Conservation (phyloP, 1,140 invertebrate species). For the Hyposmocoma kahamanoa region DNA sequence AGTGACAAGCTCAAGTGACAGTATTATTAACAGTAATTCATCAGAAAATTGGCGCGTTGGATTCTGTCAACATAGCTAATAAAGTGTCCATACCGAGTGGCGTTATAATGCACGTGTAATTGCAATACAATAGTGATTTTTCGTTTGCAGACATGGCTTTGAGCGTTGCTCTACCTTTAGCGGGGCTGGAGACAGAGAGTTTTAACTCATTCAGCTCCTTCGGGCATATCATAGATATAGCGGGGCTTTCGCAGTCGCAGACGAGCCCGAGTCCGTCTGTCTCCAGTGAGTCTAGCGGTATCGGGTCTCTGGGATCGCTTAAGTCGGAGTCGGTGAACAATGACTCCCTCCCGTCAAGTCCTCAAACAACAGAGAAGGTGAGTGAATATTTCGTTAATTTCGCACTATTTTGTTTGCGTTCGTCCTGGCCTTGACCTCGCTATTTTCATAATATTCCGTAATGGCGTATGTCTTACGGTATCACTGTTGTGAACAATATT, state of each 20-base stretch:
- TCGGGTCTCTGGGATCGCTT: conserved; percentile 67
- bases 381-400: conserved; percentile 29
- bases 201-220: conserved; percentile 67
- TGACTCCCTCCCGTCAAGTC: conserved; percentile 69
- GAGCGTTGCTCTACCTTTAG: conserved; percentile 67
- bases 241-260: conserved; percentile 62
- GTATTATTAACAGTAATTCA: conserved; percentile 17
- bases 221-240: conserved; percentile 69
- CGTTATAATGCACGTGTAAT: conserved; percentile 61
- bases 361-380: conserved; percentile 71
- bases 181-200: conserved; percentile 65
- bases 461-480: conserved; percentile 67
- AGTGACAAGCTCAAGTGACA: conserved; percentile 27
- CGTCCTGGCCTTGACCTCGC: conserved; percentile 71
- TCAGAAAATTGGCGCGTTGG: conserved; percentile 60
- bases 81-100: conserved; percentile 47
- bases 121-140: conserved; percentile 48
- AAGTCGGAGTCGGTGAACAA: conserved; percentile 69
- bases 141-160: conserved; percentile 70
- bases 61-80: conserved; percentile 64
- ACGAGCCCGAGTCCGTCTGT: conserved; percentile 68
- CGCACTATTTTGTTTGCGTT: conserved; percentile 60
- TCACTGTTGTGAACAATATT: conserved; percentile 58
- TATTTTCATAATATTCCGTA: conserved; percentile 73
- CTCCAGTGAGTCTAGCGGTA: conserved; percentile 71